These are phyloP conservation scores for Oscarella lobularis DNA, from an alignment of 37 sponge, comb jelly and placozoan genomes.

Conservation along the genomic window DNA sequence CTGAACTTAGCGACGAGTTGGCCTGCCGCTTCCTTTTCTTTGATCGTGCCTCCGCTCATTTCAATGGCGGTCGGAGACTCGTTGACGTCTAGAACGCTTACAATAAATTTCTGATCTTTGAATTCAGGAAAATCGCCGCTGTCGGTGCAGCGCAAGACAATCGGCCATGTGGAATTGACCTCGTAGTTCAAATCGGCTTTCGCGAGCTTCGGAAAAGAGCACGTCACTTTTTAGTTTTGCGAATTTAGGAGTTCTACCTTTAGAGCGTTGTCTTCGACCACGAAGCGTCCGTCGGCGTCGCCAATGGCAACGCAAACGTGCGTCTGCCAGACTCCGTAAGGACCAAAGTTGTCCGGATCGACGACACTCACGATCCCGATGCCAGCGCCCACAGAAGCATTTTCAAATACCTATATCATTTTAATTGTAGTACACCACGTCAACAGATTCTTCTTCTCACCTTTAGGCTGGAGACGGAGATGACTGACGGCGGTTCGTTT, in stretches of 20 bases:
- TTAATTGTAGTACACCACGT: not conserved
- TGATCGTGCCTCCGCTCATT: not conserved
- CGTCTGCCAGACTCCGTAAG: not conserved
- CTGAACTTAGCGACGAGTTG: not conserved
- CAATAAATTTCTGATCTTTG: not conserved
- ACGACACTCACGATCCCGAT: not conserved
- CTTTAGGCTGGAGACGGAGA: not conserved
- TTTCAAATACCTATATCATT: not conserved
- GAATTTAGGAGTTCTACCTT: not conserved
- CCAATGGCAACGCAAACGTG: not conserved
- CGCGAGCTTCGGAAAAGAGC: not conserved
- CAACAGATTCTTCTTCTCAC: not conserved
- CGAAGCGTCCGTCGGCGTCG: not conserved
- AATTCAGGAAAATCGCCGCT: not conserved
- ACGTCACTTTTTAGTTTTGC: not conserved
- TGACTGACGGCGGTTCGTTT: not conserved
- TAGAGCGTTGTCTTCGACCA: not conserved
- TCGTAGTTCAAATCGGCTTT: not conserved
- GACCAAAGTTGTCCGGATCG: conserved; percentile 9
- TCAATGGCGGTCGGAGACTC: not conserved
- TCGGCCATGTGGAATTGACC: not conserved
- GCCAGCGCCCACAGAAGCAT: not conserved
- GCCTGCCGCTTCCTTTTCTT: not conserved
- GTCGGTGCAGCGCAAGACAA: not conserved
- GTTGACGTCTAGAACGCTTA: not conserved